Conservation (phyloP, 2,113 vertebrate genomes). For the Calyptomena viridis region DNA sequence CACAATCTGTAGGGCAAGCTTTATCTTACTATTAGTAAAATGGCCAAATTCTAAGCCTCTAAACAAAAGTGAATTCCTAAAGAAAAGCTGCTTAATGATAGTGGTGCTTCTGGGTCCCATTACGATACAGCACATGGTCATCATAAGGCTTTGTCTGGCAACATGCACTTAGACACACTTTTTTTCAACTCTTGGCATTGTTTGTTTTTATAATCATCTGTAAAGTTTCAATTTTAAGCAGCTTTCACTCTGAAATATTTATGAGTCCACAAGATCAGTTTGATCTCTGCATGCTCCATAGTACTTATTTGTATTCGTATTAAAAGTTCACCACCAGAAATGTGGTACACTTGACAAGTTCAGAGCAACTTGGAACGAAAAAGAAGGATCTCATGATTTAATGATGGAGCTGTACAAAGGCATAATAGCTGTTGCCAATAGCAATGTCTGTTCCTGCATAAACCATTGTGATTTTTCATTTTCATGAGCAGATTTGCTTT, state of each 20-base stretch:
- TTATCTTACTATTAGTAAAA: neutral
- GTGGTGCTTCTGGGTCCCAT: constrained; percentile 58
- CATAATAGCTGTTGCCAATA: constrained; percentile 14
- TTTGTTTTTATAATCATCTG: neutral
- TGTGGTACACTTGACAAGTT: neutral
- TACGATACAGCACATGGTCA: constrained; percentile 58
- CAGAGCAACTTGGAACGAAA: neutral
- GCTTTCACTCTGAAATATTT: constrained; percentile 9
- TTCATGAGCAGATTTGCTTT: constrained; percentile 26
- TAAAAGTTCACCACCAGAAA: constrained; percentile 16
- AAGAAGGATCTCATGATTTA: neutral
- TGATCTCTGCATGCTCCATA: neutral
- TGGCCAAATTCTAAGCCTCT: constrained; percentile 44
- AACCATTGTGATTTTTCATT: neutral
- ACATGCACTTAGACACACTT: neutral
- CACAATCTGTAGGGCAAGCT: neutral
- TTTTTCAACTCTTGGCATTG: neutral
- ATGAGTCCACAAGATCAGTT: neutral
- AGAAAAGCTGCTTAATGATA: constrained; percentile 44
- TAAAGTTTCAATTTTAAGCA: neutral
- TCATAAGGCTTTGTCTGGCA: constrained; percentile 65
- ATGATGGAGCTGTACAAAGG: neutral
- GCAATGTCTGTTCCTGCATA: neutral
- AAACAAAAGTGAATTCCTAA: constrained; percentile 17
- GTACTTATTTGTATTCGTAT: neutral